Evolutionary conservation across 2,888 invertebrate genomes (phyloP), one percentile per base, ranked within the genome.

Genomic region (Perizoma affinitatum): DNA sequence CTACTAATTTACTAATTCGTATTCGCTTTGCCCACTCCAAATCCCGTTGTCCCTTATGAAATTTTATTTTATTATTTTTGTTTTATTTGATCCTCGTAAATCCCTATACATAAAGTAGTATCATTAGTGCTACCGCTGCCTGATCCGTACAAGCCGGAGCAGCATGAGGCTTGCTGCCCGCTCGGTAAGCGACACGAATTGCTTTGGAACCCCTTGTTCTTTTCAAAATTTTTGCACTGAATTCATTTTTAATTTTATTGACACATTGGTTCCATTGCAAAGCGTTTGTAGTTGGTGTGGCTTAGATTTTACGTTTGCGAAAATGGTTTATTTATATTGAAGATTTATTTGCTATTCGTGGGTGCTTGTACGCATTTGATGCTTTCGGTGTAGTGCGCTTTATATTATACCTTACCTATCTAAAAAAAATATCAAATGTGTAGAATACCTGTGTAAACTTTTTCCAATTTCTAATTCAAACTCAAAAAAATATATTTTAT

Each of bases 91-190:
- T 4, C 88, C 80, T 74, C 74, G 70, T 78, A 79, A 82, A 75
- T 75, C 79, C 86, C 81, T 82, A 85, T 84, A 86, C 80, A 87
- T 83, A 75, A 81, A 83, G 87, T 93, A 95, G 95, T 95, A 87
- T 94, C 94, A 86, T 94, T 95, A 93, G 95, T 95, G 87, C 94
- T 96, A 94, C 96, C 96, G 88, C 94, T 96, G 92, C 96, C 96
- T 90, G 95, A 96, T 93, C 96, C 96, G 87, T 94, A 96, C 90
- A 96, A 96, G 93, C 96, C 96, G 86, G 96, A 96, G 93, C 96
- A 97, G 95, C 97, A 97, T 94, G 97, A 97, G 93, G 96, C 96
- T 93, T 96, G 96, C 95, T 97, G 97, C 93, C 96, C 96, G 88
- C 94, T 96, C 92, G 95, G 96, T 96, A 96, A 96, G 95, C 89